Evolutionary conservation across 2,888 invertebrate species (phyloP), one percentile per base, ranked within the genome.

Genomic region (Rhagophthalmus giganteus): DNA sequence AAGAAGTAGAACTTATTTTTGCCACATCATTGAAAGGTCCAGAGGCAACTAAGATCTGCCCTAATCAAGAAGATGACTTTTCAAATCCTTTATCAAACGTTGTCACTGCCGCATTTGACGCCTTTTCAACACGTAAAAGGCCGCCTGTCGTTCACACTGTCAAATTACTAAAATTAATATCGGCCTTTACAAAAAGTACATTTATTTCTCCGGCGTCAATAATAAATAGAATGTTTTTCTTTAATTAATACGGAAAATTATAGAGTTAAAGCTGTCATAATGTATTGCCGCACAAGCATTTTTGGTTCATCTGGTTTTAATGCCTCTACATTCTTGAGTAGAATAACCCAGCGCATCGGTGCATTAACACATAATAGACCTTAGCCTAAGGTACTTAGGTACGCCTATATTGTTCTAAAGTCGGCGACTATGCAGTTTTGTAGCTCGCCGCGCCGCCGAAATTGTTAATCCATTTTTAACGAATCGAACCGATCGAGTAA

Each of bases 51-150:
- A 63, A 66, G 67, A 72, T 73, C 68, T 70, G 67, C 70, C 72
- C 72, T 73, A 74, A 74, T 74, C 73, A 74, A 74, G 70, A 64
- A 62, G 71, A 74, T 74, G 74, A 74, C 73, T 66, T 51, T 58
- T 63, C 57, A 58, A 71, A 62, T 60, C 61, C 59, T 63, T 62
- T 66, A 62, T 65, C 70, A 67, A 66, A 69, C 69, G 71, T 74
- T 73, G 73, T 74, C 74, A 73, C 70, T 72, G 70, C 65, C 67
- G 61, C 61, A 57, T 68, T 68, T 66, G 65, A 62, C 62, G 61
- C 62, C 60, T 60, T 62, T 62, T 64, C 62, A 61, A 55, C 39
- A 51, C 41, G 51, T 54, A 55, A 57, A 57, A 55, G 49, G 61
- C 62, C 63, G 69, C 65, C 66, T 67, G 67, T 69, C 66, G 65